Evolutionary conservation across 2,797 vertebrate genomes (phyloP).

Genomic region (Pyrocephalus nanus): DNA sequence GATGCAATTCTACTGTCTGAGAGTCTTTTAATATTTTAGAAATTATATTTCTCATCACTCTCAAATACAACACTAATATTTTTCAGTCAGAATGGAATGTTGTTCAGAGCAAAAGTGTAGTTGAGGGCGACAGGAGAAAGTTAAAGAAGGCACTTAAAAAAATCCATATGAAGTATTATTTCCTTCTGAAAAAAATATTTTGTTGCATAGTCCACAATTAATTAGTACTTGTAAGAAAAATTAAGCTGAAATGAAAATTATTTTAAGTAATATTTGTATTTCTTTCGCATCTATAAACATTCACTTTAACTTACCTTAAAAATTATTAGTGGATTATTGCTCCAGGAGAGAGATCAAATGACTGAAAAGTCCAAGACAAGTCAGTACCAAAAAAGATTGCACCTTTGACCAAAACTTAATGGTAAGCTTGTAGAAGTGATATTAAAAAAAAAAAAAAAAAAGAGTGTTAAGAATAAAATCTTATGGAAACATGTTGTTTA

Average conservation of each 20-base stretch:
- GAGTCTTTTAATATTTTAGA: background rate
- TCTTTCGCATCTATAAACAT: background rate
- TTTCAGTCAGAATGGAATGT: background rate
- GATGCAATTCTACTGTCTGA: background rate
- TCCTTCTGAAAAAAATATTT: background rate
- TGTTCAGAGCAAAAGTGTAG: background rate
- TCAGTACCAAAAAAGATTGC: fast-evolving
- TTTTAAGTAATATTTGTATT: background rate
- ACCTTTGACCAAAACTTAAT: background rate
- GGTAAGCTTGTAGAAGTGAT: fast-evolving
- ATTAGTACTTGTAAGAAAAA: background rate
- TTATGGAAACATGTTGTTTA: fast-evolving
- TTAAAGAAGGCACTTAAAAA: background rate
- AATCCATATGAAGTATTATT: background rate
- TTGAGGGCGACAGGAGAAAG: background rate
- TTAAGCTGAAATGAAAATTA: background rate
- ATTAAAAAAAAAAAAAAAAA: background rate
- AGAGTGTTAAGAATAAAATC: background rate
- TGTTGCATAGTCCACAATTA: background rate
- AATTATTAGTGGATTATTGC: background rate
- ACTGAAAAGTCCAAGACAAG: background rate
- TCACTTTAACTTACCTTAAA: background rate
- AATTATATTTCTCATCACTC: background rate
- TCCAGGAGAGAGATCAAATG: background rate
- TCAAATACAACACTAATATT: background rate